A percentile compares a stretch with the other conserved stretches of the same genome.
phyloP scores from a whole-genome alignment of 1,140 invertebrate genomes.

The Vanessa tameamea region DNA sequence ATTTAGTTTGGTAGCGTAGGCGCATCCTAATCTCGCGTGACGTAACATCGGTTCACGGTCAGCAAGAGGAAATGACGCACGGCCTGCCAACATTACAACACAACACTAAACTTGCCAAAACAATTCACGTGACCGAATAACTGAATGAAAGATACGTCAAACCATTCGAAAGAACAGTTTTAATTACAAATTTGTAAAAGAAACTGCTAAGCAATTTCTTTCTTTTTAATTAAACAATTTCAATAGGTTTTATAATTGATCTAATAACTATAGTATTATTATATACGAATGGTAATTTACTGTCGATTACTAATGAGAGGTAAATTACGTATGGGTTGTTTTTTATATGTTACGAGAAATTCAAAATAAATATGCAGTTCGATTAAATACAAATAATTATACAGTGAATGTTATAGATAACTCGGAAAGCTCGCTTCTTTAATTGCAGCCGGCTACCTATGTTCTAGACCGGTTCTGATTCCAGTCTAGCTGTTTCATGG shows the following conservation, averaged over 20 bases:
- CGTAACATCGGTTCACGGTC: slow-evolving; percentile 76
- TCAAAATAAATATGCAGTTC: not conserved
- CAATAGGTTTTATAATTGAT: too few relatives aligned
- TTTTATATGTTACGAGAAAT: not conserved
- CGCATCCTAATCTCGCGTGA: slow-evolving; percentile 74
- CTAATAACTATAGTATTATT: not conserved
- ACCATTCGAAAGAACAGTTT: not conserved
- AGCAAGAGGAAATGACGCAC: slow-evolving; percentile 77
- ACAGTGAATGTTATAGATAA: slow-evolving; percentile 23
- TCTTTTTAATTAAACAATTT: too few relatives aligned
- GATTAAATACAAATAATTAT: slow-evolving; percentile 17
- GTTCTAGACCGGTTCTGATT: slow-evolving; percentile 53
- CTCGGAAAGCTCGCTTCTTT: slow-evolving; percentile 34
- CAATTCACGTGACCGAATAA: slow-evolving; percentile 33
- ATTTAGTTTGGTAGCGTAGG: slow-evolving; percentile 57
- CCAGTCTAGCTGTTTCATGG: slow-evolving; percentile 54
- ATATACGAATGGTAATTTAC: not conserved
- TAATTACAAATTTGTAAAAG: not conserved
- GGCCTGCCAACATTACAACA: slow-evolving; percentile 60
- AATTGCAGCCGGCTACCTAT: slow-evolving; percentile 41
- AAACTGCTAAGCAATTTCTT: too few relatives aligned
- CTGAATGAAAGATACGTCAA: slow-evolving; percentile 13
- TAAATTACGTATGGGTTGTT: not conserved
- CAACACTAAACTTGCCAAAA: slow-evolving; percentile 56
- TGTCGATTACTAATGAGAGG: not conserved